A percentile compares a stretch with the other conserved stretches of the same genome.
Conservation (phyloP, 2,113 vertebrate genomes). For the Sphyrna mokarran region DNA sequence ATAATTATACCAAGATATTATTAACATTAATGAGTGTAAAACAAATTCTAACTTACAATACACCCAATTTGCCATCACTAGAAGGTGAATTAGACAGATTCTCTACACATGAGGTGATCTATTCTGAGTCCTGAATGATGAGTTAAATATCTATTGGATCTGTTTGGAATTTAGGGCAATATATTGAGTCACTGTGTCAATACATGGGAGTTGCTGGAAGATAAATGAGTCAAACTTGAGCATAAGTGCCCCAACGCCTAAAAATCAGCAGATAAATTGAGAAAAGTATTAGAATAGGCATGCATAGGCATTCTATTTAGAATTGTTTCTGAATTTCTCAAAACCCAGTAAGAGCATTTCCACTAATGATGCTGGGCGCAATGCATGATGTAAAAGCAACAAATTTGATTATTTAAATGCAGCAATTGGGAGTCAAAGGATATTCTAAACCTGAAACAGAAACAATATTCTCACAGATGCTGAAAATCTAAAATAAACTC, state of each 20-base stretch:
- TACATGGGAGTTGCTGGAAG: not conserved
- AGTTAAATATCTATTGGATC: not conserved
- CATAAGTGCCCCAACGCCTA: not conserved
- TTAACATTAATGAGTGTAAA: no score
- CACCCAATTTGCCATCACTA: not conserved
- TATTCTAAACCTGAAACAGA: not conserved
- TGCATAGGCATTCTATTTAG: not conserved
- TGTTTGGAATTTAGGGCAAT: no score
- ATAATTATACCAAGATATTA: no score
- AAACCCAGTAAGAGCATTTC: not conserved
- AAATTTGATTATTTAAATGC: not conserved
- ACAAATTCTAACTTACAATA: not conserved
- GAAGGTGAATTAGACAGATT: not conserved
- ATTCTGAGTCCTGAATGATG: not conserved
- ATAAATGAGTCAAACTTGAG: not conserved
- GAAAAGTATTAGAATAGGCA: not conserved
- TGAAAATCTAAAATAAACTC: no score
- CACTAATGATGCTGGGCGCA: not conserved
- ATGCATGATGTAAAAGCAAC: not conserved
- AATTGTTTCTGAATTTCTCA: not conserved
- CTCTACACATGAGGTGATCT: no score
- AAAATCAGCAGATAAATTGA: not conserved
- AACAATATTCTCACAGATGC: no score
- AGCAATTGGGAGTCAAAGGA: not conserved
- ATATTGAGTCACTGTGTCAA: not conserved